Base-by-base conservation (phyloP, 2,797 vertebrate species). In the Gymnothorax javanicus region DNA sequence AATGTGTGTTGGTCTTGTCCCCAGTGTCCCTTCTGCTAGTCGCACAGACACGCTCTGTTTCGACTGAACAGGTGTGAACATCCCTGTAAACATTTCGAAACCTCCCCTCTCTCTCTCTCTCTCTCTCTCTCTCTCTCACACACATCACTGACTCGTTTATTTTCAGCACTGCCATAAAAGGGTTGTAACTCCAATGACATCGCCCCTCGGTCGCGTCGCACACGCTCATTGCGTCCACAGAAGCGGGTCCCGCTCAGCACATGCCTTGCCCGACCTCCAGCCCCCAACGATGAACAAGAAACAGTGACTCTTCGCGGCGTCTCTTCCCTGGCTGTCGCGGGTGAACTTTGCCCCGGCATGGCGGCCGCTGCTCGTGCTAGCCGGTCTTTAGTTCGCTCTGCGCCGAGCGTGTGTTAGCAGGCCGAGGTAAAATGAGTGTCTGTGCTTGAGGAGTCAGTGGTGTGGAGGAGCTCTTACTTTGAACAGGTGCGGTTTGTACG, bases 331-430 rank as follows among this genome's bases (percentile, higher is more conserved):
- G 33, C 43, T 17, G 27, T 50, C 33, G 0, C 0, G 13, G 13
- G 33, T 79, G 75, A 56, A 79, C 75, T 79, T 79, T 79, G 75
- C n/a, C 75, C 75, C 52, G 75, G 75, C 75, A 79, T 79, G 75
- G 52, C 43, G n/a, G 75, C 27, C 33, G 27, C 50, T n/a, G 75
- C 23, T 23, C 23, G 7, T 11, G 50, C 50, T 2, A 20, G 52
- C 50, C 3, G 43, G 1, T 79, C 43, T 79, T 54, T 79, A 43
- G 73, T 75, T 27, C 13, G 33, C 43, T n/a, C 75, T 54, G 2
- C 23, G 50, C 12, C n/a, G 75, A 23, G 75, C 13, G 75, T 54
- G 52, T 27, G 50, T 27, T 23, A 56, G 52, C 75, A 4, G 75
- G 33, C 4, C 33, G 33, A 77, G 75, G 33, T 2, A 3, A 54